These are phyloP conservation scores for Volucella bombylans DNA, from an alignment of 2,888 invertebrate genomes.

Conservation along the genomic window DNA sequence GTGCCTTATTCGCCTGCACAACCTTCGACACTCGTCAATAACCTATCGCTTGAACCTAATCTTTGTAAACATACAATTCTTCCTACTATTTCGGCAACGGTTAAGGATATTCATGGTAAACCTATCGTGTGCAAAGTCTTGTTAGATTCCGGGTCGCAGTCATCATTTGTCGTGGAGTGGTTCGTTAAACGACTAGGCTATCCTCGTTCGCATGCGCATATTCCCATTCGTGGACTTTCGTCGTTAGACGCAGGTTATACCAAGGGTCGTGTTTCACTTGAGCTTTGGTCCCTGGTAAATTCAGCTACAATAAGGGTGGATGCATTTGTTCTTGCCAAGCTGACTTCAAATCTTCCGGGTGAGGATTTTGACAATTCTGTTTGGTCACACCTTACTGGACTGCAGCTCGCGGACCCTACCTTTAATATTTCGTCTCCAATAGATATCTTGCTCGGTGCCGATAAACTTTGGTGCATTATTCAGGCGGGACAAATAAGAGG, in stretches of 20 bases:
- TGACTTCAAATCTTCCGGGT: background rate
- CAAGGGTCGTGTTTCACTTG: constrained; percentile 1
- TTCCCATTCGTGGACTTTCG: constrained; percentile 11
- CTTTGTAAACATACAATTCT: constrained; percentile 22
- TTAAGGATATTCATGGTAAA: background rate
- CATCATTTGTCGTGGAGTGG: constrained; percentile 8
- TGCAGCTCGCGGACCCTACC: constrained; percentile 51
- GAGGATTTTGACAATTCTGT: background rate
- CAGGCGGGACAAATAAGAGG: background rate
- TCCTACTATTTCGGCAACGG: constrained; percentile 22
- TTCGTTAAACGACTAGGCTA: constrained; percentile 17
- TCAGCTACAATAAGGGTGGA: background rate
- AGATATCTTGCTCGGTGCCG: constrained; percentile 60
- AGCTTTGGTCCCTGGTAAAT: background rate
- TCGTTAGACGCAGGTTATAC: constrained; percentile 16
- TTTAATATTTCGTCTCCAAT: constrained; percentile 54
- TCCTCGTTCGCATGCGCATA: constrained; percentile 2
- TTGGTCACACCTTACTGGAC: no score
- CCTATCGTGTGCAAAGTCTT: background rate
- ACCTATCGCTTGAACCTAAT: constrained; percentile 17
- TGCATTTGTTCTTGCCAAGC: background rate
- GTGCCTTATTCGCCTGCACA: background rate
- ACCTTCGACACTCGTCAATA: background rate
- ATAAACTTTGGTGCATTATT: constrained; percentile 12
- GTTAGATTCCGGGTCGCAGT: constrained; percentile 27